Conservation (phyloP, 1,140 invertebrate genomes). For the Pogonomyrmex californicus region DNA sequence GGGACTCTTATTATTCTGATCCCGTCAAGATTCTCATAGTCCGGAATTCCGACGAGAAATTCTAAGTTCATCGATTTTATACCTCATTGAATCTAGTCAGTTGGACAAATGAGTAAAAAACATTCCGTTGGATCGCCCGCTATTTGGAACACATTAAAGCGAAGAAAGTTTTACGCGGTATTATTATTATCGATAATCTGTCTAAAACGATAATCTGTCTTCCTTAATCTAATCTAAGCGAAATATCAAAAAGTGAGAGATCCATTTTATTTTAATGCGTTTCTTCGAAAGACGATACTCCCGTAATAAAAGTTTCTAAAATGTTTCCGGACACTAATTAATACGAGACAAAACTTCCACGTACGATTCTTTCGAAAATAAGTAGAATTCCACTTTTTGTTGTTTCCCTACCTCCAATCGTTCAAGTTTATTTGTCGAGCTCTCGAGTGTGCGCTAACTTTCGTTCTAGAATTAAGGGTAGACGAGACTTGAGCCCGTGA, state of each 20-base stretch:
- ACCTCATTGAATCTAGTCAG: constrained; percentile 34
- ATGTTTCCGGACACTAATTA: not conserved
- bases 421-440: not conserved
- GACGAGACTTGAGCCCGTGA: not conserved
- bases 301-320: not conserved
- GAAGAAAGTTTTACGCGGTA: not conserved
- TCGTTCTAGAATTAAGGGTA: not conserved
- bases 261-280: not conserved
- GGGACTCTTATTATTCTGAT: constrained; percentile 62
- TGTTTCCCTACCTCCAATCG: not conserved
- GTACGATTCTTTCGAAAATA: not conserved
- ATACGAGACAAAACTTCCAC: not conserved
- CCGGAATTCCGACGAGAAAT: constrained; percentile 44
- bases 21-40: constrained; percentile 45
- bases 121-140: not conserved
- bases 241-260: not conserved
- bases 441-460: not conserved
- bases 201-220: not conserved
- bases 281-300: not conserved
- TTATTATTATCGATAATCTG: not conserved
- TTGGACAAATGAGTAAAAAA: constrained; percentile 41
- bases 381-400: not conserved
- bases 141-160: not conserved
- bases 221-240: not conserved
- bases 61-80: constrained; percentile 64